These are phyloP conservation scores for Phragmatobia fuliginosa DNA, from an alignment of 2,888 invertebrate species.

Conservation along the genomic window DNA sequence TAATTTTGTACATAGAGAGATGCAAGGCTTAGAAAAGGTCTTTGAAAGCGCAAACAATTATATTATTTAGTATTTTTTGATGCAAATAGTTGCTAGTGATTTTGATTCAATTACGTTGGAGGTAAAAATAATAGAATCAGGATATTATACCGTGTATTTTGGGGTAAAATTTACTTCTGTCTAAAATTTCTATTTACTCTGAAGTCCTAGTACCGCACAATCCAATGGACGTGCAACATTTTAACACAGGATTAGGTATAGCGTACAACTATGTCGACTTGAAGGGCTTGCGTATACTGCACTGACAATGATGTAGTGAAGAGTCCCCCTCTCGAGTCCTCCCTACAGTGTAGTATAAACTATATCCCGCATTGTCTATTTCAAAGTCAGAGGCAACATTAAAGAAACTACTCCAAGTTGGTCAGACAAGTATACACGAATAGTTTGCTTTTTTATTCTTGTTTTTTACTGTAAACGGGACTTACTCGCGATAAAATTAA, in stretches of 20 bases:
- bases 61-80: too few species aligned
- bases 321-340: not conserved
- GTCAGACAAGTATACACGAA: too few species aligned
- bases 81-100: too few species aligned
- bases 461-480: too few species aligned
- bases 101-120: too few species aligned
- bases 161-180: not conserved
- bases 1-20: not conserved
- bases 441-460: too few species aligned
- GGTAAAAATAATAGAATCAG: too few species aligned
- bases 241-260: constrained; percentile 15
- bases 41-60: not conserved
- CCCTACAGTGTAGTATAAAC: not conserved
- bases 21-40: too few species aligned
- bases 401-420: too few species aligned
- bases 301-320: not conserved
- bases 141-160: not conserved
- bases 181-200: constrained; percentile 5
- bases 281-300: constrained; percentile 4
- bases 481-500: too few species aligned
- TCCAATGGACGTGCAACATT: constrained; percentile 9
- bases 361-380: not conserved
- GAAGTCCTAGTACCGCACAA: constrained; percentile 4
- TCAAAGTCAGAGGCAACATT: not conserved
- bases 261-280: constrained; percentile 15